Evolutionary conservation across 2,888 invertebrate genomes (phyloP), one percentile per base, ranked within the genome.

Genomic region (Dorcus parallelipipedus): DNA sequence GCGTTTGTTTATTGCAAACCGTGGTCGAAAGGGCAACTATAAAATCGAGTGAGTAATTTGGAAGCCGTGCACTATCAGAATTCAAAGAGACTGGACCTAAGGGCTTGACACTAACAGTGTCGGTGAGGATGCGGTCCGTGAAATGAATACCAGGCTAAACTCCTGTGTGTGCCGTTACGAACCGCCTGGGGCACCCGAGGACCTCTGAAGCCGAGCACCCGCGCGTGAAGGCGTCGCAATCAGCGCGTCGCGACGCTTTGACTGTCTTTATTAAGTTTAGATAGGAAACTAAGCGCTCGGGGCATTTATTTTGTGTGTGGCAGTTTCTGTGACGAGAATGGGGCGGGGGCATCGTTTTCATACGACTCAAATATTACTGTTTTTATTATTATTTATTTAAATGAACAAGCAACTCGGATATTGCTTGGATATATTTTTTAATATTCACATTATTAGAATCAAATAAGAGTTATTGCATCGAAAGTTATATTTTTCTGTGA

Each of bases 221-320:
- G 69, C 61, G 65, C 69, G 69, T 69, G 63, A 70, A 70, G 68
- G 69, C 69, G 69, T 67, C 67, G 69, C 70, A 69, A 69, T 68
- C 70, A 69, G 65, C 62, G 61, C 64, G 56, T 56, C 55, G 57
- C 58, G 63, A 62, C 65, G 71, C 73, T 74, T 73, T 73, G 73
- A 72, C 72, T 74, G 73, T 71, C 73, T 70, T 70, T 78, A 78
- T 78, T 78, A 77, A 77, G 77, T 78, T 78, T 78, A 76, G 75
- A 76, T 75, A 77, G 76, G 71, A 74, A 75, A 73, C 72, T 72
- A 75, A 75, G 73, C 73, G 75, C 76, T 69, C 57, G 63, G 52
- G 64, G 76, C 26, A 33, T 33, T 33, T 33, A 33, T 33, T 33
- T 33, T 33, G 26, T 33, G 26, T 33, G 1, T 33, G 26, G 26